A percentile compares a stretch with the other conserved stretches of the same genome.
phyloP scores from a whole-genome alignment of 1,140 invertebrate species.

The Lepidotrigona ventralis region DNA sequence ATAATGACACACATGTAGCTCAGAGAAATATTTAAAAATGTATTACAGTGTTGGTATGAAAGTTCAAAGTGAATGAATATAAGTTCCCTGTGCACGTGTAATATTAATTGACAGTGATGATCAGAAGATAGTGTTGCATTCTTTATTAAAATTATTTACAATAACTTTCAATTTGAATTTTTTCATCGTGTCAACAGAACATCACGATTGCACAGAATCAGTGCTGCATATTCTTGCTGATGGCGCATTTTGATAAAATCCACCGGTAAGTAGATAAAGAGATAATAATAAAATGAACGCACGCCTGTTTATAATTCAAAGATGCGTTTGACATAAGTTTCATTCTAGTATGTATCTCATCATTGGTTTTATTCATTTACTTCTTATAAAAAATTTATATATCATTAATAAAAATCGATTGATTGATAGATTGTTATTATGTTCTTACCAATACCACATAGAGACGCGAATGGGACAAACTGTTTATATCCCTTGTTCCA shows the following conservation, averaged over 20 bases:
- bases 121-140: not conserved
- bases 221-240: not conserved
- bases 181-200: not conserved
- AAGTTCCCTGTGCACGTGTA: too few relatives aligned
- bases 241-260: not conserved
- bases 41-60: too few relatives aligned
- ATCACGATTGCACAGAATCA: not conserved
- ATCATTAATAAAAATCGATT: not conserved
- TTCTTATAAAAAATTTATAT: not conserved
- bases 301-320: not conserved
- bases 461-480: not conserved
- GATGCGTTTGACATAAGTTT: not conserved
- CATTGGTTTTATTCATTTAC: not conserved
- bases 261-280: not conserved
- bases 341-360: not conserved
- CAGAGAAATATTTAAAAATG: too few relatives aligned
- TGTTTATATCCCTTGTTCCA: slow-evolving; percentile 25
- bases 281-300: not conserved
- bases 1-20: too few relatives aligned
- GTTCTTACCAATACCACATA: slow-evolving; percentile 53
- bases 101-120: not conserved
- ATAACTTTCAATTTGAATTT: not conserved
- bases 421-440: not conserved
- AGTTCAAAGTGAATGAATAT: too few relatives aligned
- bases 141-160: not conserved